phyloP scores from a whole-genome alignment of 2,113 vertebrate genomes.

The Anseranas semipalmata region DNA sequence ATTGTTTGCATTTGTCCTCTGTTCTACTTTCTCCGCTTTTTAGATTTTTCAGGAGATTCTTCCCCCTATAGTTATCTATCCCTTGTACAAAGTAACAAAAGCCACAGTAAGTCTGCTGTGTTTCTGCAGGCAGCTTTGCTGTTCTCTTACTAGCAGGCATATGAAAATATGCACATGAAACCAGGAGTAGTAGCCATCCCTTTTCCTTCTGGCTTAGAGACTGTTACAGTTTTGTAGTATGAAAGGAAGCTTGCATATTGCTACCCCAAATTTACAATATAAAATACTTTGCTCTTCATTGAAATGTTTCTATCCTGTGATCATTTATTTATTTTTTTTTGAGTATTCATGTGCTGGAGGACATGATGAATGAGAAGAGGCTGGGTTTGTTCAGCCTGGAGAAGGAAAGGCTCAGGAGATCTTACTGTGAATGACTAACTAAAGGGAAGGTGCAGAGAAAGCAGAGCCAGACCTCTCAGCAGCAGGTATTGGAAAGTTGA shows the following conservation, averaged over 20 bases:
- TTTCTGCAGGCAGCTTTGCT: not conserved
- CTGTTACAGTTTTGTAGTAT: not conserved
- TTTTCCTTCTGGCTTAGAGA: not conserved
- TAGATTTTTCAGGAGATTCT: not conserved
- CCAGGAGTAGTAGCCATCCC: not conserved
- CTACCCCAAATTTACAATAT: not conserved
- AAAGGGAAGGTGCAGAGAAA: not conserved
- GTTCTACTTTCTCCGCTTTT: not conserved
- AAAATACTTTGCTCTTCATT: not conserved
- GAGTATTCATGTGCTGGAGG: not conserved
- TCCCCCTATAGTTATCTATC: not conserved
- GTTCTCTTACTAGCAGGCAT: not conserved
- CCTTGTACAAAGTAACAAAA: not conserved
- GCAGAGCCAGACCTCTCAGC: not conserved
- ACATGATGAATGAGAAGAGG: not conserved
- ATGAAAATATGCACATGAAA: not conserved
- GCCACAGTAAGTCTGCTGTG: not conserved
- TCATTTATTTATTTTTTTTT: no score
- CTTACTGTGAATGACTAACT: not conserved
- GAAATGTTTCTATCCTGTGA: not conserved
- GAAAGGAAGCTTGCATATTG: not conserved
- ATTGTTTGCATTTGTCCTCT: not conserved
- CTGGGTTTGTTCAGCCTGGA: not conserved
- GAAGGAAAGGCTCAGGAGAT: not conserved
- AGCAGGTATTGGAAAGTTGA: not conserved